Base-by-base conservation (phyloP, 2,888 invertebrate genomes). In the Chironomus riparius region DNA sequence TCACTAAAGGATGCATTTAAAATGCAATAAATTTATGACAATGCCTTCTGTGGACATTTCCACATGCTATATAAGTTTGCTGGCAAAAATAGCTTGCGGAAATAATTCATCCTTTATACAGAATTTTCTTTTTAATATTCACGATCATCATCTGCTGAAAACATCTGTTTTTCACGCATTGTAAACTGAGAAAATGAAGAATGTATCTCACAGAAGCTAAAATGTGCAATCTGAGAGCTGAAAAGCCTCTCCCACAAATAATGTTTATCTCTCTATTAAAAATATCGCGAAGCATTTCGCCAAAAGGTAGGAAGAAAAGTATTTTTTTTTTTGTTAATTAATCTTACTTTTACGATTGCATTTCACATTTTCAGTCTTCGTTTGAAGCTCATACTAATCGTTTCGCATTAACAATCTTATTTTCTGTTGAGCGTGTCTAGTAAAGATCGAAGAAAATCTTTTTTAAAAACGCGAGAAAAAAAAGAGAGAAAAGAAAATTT, bases 341-440 rank as follows among this genome's bases (percentile, higher is more conserved):
- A 38, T 38, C 38, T 38, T 68, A 68, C 38, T 68, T 65, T 22
- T 74, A 21, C 38, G 61, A 68, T 22, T 47, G 65, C 47, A 65
- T 28, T 61, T 24, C 28, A 61, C 72, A 62, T 61, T 50, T 74
- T 74, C 74, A 74, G 74, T 74, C 68, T 65, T 62, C 12, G 15
- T 21, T 62, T 22, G 74, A 68, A 68, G 21, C 68, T 74, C 48
- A 62, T 18, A 28, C 61, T 47, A 68, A 65, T 47, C 62, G 74
- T 68, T 68, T 68, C 47, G 15, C n/a, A 47, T 48, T 48, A 47
- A 21, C 38, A 70, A 21, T 73, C 47, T 71, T 65, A n/a, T 71
- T 13, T 5, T 18, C 28, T 22, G 70, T 38, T 70, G 50, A 65
- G 15, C 62, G 73, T 24, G 24, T 71, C 61, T 22, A 21, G 65